A percentile compares a stretch with the other conserved stretches of the same genome.
Conservation (phyloP, 1,140 invertebrate species). For the Drosophila asahinai region DNA sequence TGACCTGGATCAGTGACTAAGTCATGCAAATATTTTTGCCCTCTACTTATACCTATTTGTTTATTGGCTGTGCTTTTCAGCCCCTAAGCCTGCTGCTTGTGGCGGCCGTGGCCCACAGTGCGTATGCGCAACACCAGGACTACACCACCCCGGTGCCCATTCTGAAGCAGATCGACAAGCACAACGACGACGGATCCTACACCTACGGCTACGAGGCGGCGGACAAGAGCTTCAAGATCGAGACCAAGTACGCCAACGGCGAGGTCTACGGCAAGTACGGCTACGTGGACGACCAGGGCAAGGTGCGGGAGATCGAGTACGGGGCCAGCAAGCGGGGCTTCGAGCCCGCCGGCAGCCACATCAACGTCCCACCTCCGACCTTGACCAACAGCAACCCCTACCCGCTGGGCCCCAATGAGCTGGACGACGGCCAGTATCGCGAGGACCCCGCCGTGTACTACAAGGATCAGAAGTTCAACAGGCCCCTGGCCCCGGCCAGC, state of each 20-base stretch:
- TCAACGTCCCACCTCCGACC: slow-evolving; percentile 92
- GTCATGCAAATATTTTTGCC: background rate
- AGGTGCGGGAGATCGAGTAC: slow-evolving; percentile 93
- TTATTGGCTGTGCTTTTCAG: slow-evolving; percentile 16
- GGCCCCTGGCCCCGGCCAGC: slow-evolving; percentile 75
- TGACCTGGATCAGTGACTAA: slow-evolving; percentile 1
- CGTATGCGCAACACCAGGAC: slow-evolving; percentile 75
- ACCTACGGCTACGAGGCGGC: slow-evolving; percentile 95
- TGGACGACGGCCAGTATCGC: slow-evolving; percentile 93
- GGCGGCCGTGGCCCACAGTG: slow-evolving; percentile 54
- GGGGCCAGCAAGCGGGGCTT: slow-evolving; percentile 94
- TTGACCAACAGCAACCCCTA: slow-evolving; percentile 86
- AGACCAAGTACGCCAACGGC: slow-evolving; percentile 93
- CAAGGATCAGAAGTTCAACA: slow-evolving; percentile 90
- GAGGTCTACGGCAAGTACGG: slow-evolving; percentile 90
- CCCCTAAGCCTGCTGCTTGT: slow-evolving; percentile 26
- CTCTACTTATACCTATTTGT: slow-evolving; percentile 3
- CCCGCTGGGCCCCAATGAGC: slow-evolving; percentile 88
- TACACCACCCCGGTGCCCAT: slow-evolving; percentile 91
- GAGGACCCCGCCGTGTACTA: slow-evolving; percentile 93
- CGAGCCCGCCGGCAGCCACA: slow-evolving; percentile 91
- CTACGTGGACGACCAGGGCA: slow-evolving; percentile 92
- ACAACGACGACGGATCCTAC: slow-evolving; percentile 94
- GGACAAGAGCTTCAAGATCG: slow-evolving; percentile 96
- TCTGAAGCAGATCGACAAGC: slow-evolving; percentile 94